Evolutionary conservation across 2,113 vertebrate species (phyloP).

Genomic region (Promerops cafer): DNA sequence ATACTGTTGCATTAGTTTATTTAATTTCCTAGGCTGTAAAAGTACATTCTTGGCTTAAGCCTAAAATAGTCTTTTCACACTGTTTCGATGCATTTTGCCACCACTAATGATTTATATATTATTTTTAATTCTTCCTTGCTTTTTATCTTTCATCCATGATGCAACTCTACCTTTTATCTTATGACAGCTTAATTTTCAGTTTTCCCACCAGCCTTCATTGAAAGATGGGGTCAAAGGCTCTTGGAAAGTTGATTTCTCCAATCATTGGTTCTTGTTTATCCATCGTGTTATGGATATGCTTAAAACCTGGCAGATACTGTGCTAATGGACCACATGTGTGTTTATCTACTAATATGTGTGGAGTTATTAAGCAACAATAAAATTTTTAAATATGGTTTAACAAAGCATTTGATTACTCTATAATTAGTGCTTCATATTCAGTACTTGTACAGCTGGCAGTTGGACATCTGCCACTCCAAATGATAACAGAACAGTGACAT

Average conservation of each 20-base stretch:
- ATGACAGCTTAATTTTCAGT: neutral
- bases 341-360: neutral
- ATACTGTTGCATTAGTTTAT: neutral
- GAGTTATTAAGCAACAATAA: neutral
- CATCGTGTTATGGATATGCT: neutral
- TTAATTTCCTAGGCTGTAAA: neutral
- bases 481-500: neutral
- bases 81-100: neutral
- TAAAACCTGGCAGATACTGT: neutral
- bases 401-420: neutral
- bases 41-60: neutral
- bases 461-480: constrained; percentile 34
- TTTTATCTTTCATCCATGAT: neutral
- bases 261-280: neutral
- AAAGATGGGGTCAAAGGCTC: neutral
- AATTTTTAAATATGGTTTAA: neutral
- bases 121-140: neutral
- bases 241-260: neutral
- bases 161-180: neutral
- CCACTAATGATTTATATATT: neutral
- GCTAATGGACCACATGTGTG: neutral
- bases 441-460: neutral
- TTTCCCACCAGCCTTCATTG: neutral
- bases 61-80: neutral
- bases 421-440: neutral